Conservation (phyloP, 2,888 invertebrate species). For the Brenthis hecate region DNA sequence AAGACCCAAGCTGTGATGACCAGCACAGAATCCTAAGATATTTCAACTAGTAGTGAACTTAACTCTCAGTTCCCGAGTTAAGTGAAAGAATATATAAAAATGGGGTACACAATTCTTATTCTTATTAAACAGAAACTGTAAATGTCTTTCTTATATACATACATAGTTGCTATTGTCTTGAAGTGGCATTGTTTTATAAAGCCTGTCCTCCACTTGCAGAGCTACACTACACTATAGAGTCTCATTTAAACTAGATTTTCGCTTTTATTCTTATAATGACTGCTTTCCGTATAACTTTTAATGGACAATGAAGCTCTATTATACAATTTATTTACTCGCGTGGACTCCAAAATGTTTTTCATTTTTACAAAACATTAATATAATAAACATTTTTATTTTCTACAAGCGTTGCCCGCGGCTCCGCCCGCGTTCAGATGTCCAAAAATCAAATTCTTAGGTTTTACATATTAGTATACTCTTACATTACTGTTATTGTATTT, state of each 20-base stretch:
- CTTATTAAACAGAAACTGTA: too few species aligned
- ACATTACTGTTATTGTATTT: too few species aligned
- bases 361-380: not conserved
- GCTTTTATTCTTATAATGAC: conserved; percentile 24
- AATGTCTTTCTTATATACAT: not conserved
- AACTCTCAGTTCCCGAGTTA: not conserved
- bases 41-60: too few species aligned
- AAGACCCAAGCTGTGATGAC: too few species aligned
- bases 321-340: conserved; percentile 9
- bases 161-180: not conserved
- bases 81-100: too few species aligned
- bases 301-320: conserved; percentile 14
- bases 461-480: too few species aligned
- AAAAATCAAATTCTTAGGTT: too few species aligned
- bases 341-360: conserved; percentile 4
- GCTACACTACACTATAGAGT: conserved; percentile 14
- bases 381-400: too few species aligned
- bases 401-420: too few species aligned
- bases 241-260: conserved; percentile 2
- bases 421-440: too few species aligned
- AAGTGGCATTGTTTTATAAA: conserved; percentile 12
- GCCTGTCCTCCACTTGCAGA: conserved; percentile 8
- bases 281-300: conserved; percentile 14
- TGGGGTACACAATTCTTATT: too few species aligned
- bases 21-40: too few species aligned